A percentile compares a stretch with the other conserved stretches of the same genome.
Evolutionary conservation across 1,140 invertebrate species (phyloP).

Genomic region (Orchesella cincta): DNA sequence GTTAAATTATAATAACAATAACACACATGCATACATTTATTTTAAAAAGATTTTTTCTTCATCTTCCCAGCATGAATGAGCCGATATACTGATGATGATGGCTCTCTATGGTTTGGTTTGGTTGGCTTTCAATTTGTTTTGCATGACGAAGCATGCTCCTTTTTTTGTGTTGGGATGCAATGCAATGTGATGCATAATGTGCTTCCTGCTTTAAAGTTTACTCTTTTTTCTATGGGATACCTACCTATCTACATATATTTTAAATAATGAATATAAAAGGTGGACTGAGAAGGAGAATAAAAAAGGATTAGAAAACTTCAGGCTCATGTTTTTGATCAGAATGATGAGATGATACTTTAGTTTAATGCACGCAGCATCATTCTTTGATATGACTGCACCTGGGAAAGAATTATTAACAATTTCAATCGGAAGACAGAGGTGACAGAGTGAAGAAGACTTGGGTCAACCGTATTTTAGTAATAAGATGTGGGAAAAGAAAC

Average conservation of each 20-base stretch:
- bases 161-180: background rate
- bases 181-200: no score
- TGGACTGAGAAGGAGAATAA: no score
- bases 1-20: constrained; percentile 5
- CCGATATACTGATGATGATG: background rate
- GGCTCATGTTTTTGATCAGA: background rate
- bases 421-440: background rate
- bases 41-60: background rate
- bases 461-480: no score
- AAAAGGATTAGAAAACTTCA: no score
- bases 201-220: no score
- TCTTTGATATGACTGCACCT: background rate
- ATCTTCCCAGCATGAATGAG: background rate
- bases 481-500: no score
- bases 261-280: no score
- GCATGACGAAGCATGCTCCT: background rate
- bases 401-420: background rate
- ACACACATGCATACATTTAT: background rate
- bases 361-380: background rate
- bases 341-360: background rate
- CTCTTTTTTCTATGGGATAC: no score
- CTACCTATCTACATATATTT: no score
- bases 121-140: background rate
- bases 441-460: no score
- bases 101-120: background rate